A percentile compares a stretch with the other conserved stretches of the same genome.
These are phyloP conservation scores for Drosophila paramelanica DNA, from an alignment of 2,888 invertebrate genomes.

Conservation along the genomic window DNA sequence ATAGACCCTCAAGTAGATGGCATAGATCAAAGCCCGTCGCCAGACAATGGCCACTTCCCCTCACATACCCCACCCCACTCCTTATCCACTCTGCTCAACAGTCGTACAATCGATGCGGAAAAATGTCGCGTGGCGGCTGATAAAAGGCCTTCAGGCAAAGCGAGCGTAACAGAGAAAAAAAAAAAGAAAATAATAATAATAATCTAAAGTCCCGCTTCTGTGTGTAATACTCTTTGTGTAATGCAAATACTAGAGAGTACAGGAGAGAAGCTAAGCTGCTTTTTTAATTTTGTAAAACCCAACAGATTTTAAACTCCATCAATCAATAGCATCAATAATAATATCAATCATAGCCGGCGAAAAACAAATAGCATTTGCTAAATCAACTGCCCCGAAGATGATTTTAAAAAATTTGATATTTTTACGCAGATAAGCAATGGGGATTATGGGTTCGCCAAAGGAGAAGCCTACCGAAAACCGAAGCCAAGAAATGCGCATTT, in stretches of 20 bases:
- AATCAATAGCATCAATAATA: constrained; percentile 72
- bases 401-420: constrained; percentile 75
- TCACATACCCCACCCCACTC: constrained; percentile 7
- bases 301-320: constrained; percentile 59
- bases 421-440: constrained; percentile 70
- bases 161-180: not conserved
- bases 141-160: constrained; percentile 57
- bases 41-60: constrained; percentile 64
- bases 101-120: constrained; percentile 59
- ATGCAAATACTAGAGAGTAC: constrained; percentile 56
- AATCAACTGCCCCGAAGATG: constrained; percentile 69
- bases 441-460: constrained; percentile 43
- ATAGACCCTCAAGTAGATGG: constrained; percentile 37
- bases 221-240: constrained; percentile 59
- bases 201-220: constrained; percentile 36
- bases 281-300: constrained; percentile 75
- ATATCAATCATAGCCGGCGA: constrained; percentile 71
- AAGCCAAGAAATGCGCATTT: constrained; percentile 72
- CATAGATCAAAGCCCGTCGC: constrained; percentile 64
- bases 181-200: constrained; percentile 12
- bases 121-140: constrained; percentile 77
- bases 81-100: not conserved
- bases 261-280: constrained; percentile 64
- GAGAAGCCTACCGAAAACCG: constrained; percentile 26
- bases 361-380: constrained; percentile 78